Conservation (phyloP, 2,888 invertebrate genomes). For the Melieria crassipennis region DNA sequence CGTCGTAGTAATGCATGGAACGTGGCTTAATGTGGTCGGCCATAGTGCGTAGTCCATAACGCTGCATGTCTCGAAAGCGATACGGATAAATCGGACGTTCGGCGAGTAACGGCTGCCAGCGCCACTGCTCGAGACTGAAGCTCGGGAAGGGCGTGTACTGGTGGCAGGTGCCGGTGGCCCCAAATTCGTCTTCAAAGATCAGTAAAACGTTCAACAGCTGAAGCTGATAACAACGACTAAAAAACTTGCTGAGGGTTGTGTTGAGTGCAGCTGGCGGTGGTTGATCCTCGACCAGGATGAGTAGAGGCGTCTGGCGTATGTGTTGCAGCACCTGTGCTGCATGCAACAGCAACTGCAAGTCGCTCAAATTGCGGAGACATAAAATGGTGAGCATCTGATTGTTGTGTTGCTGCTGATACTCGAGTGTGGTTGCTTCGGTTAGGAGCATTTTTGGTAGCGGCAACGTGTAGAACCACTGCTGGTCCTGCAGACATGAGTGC, state of each 20-base stretch:
- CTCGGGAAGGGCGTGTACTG: conserved; percentile 10
- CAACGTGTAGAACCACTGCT: not conserved
- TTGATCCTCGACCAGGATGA: conserved; percentile 1
- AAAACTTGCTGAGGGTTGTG: too few relatives aligned
- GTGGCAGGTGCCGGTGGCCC: not conserved
- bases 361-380: conserved; percentile 2
- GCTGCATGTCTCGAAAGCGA: conserved; percentile 6
- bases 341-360: conserved; percentile 1
- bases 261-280: too few relatives aligned
- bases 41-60: conserved; percentile 9
- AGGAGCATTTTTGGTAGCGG: not conserved
- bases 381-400: conserved; percentile 25
- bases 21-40: conserved; percentile 14
- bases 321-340: conserved; percentile 26
- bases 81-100: conserved; percentile 2
- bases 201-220: conserved; percentile 20
- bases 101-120: not conserved
- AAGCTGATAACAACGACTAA: too few relatives aligned
- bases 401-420: conserved; percentile 12
- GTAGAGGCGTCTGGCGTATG: conserved; percentile 22
- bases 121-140: not conserved
- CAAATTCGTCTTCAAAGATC: conserved; percentile 7
- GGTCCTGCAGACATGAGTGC: not conserved
- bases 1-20: conserved; percentile 10
- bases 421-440: not conserved